Evolutionary conservation across 2,888 invertebrate genomes (phyloP).

Genomic region (Conomelus anceps): DNA sequence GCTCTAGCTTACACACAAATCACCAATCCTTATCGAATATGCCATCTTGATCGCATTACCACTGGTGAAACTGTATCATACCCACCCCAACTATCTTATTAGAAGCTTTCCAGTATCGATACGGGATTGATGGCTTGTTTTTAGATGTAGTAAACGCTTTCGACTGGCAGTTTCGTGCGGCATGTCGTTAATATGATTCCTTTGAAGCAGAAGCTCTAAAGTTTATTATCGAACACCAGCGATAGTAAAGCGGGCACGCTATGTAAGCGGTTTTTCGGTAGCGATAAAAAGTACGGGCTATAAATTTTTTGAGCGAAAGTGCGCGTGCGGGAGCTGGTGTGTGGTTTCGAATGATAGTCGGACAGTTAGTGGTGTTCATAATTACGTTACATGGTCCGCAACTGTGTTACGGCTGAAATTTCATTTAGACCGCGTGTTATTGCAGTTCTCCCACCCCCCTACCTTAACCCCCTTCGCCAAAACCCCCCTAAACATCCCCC

Average conservation of each 20-base stretch:
- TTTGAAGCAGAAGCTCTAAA: too few relatives aligned
- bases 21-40: neutral
- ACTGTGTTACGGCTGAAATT: conserved; percentile 8
- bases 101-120: too few relatives aligned
- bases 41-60: neutral
- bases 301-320: neutral
- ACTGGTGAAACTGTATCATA: neutral
- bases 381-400: neutral
- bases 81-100: neutral
- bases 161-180: neutral
- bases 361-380: neutral
- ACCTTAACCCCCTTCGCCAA: neutral
- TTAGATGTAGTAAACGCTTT: neutral
- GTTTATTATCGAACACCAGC: neutral
- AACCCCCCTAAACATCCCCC: neutral
- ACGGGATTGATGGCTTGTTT: neutral
- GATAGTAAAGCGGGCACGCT: neutral
- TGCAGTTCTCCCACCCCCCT: neutral
- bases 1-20: too few relatives aligned
- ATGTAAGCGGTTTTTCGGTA: too few relatives aligned
- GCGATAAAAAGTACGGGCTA: neutral
- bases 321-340: neutral
- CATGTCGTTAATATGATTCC: neutral
- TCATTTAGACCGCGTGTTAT: neutral
- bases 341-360: neutral